Evolutionary conservation across 2,888 invertebrate genomes (phyloP), one percentile per base, ranked within the genome.

Genomic region (Microplitis deprimator): DNA sequence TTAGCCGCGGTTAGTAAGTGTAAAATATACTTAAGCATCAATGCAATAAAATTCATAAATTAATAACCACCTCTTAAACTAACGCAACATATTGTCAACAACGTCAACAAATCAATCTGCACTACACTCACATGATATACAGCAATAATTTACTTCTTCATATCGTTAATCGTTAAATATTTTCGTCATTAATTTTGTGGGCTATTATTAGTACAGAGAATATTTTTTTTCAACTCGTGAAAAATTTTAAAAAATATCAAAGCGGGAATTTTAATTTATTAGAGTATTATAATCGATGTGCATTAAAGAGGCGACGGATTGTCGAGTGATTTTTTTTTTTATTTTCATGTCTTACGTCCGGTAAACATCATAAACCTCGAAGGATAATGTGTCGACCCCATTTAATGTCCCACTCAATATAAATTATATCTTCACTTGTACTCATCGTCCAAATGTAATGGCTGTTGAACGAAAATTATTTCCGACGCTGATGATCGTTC

Each of bases 301-400:
- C 62, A 67, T 73, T 73, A 29, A 71, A 61, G n/a, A 73, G 29
- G 39, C 67, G 38, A 61, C n/a, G 17, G 39, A 73, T 67, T 40
- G 40, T 65, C 60, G 68, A 50, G 10, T 67, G 67, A 40, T 69
- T 59, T 65, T 64, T 29, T 77, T 40, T 79, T 75, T 67, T 65
- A 60, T 2, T 29, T 16, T 60, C 65, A 72, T 64, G 73, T 60
- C 67, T 69, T 59, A 62, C 61, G 60, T 73, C 73, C 74, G 74
- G 75, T 77, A 80, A 81, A 82, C 81, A 79, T 83, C 82, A 76
- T 82, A 83, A 82, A 83, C 82, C 76, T 77, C 67, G 67, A 72
- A 81, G 83, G 80, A 83, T 82, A 83, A 79, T 77, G 73, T 73
- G 76, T 73, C 64, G 60, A 60, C 77, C 77, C 69, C 74, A 77